Evolutionary conservation across 2,888 invertebrate genomes (phyloP).

Genomic region (Aelia acuminata): DNA sequence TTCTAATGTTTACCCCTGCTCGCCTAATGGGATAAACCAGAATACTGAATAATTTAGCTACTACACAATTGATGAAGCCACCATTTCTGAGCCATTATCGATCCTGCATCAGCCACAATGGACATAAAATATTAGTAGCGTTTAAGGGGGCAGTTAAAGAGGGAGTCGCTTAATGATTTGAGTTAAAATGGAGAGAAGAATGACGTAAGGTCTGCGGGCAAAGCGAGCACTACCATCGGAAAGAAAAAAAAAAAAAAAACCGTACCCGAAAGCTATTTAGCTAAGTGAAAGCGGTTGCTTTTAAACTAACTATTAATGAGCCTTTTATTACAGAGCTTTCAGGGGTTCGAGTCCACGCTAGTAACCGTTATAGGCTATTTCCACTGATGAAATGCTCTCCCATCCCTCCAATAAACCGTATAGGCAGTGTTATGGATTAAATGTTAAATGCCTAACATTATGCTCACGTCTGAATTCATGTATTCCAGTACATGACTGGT

Average conservation of each 20-base stretch:
- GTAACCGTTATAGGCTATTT: not conserved
- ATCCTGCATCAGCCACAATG: not conserved
- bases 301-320: conserved; percentile 46
- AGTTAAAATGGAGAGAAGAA: conserved; percentile 23
- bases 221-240: not conserved
- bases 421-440: not conserved
- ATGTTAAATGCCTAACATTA: not conserved
- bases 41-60: not conserved
- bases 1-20: too few species aligned
- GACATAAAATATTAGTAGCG: conserved; percentile 31
- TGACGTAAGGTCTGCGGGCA: not conserved
- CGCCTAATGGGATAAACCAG: too few species aligned
- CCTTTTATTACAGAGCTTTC: conserved; percentile 5
- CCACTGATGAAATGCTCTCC: not conserved
- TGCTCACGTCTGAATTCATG: not conserved
- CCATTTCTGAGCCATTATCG: not conserved
- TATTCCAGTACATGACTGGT: not conserved
- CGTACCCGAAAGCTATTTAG: conserved; percentile 10
- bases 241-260: conserved; percentile 2
- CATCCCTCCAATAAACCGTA: too few species aligned
- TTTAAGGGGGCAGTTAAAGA: not conserved
- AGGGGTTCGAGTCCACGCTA: not conserved
- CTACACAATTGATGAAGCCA: not conserved
- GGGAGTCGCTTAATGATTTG: not conserved
- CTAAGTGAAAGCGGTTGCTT: conserved; percentile 50